Conservation (phyloP, 2,888 invertebrate species). For the Lapara coniferarum region DNA sequence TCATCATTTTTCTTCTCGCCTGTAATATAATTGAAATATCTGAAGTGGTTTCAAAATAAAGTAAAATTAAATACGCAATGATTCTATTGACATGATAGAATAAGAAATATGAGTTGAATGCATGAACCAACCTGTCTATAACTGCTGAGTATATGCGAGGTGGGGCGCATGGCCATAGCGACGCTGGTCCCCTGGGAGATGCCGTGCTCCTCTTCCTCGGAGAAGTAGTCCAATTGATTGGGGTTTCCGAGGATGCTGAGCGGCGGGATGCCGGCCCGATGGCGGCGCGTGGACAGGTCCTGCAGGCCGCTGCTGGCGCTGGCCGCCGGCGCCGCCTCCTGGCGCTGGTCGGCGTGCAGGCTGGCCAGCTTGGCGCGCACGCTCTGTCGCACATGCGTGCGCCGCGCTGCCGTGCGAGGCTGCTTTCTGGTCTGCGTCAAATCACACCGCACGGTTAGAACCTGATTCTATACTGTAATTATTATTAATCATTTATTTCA, state of each 20-base stretch:
- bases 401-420: slow-evolving; percentile 73
- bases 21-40: slow-evolving; percentile 37
- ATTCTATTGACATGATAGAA: neutral
- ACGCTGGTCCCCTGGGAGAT: slow-evolving; percentile 57
- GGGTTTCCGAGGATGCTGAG: slow-evolving; percentile 85
- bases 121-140: slow-evolving; percentile 63
- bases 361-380: slow-evolving; percentile 66
- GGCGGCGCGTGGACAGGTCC: slow-evolving; percentile 42
- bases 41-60: neutral
- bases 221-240: slow-evolving; percentile 88
- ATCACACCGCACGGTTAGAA: neutral
- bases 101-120: neutral
- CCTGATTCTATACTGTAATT: no score
- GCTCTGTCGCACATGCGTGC: slow-evolving; percentile 65
- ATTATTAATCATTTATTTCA: neutral
- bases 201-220: slow-evolving; percentile 76
- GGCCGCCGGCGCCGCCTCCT: slow-evolving; percentile 5
- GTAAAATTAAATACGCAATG: neutral
- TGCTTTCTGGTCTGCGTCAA: slow-evolving; percentile 50
- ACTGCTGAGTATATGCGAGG: slow-evolving; percentile 70
- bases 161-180: slow-evolving; percentile 71
- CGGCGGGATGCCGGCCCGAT: slow-evolving; percentile 53
- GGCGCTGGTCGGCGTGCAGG: slow-evolving; percentile 33
- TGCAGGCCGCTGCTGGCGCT: slow-evolving; percentile 30
- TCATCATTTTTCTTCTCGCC: slow-evolving; percentile 78